These are phyloP conservation scores for Synanthedon formicaeformis DNA, from an alignment of 2,888 invertebrate species.

Conservation along the genomic window DNA sequence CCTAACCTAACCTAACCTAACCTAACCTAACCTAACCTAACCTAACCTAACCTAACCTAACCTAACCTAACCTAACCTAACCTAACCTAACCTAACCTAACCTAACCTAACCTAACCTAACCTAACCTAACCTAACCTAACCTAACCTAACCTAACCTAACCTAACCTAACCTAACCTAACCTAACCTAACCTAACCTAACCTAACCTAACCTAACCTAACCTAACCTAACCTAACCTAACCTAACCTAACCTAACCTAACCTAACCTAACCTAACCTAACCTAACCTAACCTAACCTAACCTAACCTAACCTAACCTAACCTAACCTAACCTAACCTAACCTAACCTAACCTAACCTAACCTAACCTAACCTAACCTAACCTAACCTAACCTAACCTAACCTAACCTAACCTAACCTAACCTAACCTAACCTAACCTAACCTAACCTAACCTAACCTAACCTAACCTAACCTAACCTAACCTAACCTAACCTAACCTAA, in stretches of 20 bases:
- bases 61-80: slow-evolving; percentile 1
- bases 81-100: not conserved
- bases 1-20: slow-evolving; percentile 1
- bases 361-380: slow-evolving; percentile 1
- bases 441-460: slow-evolving; percentile 1
- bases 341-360: slow-evolving; percentile 1
- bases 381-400: slow-evolving; percentile 1
- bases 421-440: not conserved
- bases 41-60: slow-evolving; percentile 1
- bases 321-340: slow-evolving; percentile 1
- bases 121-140: slow-evolving; percentile 1
- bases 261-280: too few relatives aligned
- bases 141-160: slow-evolving; percentile 1
- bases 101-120: slow-evolving; percentile 1
- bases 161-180: slow-evolving; percentile 1
- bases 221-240: not conserved
- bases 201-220: slow-evolving; percentile 1
- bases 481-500: slow-evolving; percentile 2
- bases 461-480: slow-evolving; percentile 1
- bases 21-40: slow-evolving; percentile 1
- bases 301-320: slow-evolving; percentile 1
- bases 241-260: too few relatives aligned
- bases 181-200: slow-evolving; percentile 1
- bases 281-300: not conserved
- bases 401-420: slow-evolving; percentile 1